A percentile compares a stretch with the other conserved stretches of the same genome.
phyloP scores from a whole-genome alignment of 2,888 invertebrate genomes.

The Thereva unica region DNA sequence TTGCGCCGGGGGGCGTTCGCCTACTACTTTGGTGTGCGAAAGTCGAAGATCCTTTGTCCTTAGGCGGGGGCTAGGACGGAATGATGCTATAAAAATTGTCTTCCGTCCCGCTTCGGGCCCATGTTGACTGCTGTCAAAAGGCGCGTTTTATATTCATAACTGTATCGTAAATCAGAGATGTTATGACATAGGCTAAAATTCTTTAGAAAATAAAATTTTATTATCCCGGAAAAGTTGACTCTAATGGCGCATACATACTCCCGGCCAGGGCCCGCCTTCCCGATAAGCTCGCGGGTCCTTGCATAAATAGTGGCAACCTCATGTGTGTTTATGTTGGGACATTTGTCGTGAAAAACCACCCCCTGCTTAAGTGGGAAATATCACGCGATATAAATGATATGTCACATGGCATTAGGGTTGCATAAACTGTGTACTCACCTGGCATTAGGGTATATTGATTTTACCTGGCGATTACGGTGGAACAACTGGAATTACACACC shows the following conservation, averaged over 20 bases:
- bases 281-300: slow-evolving; percentile 3
- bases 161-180: slow-evolving; percentile 28
- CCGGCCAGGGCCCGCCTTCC: not conserved
- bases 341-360: slow-evolving; percentile 6
- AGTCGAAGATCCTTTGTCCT: too few species aligned
- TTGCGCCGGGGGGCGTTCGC: not conserved
- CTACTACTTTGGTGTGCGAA: too few species aligned
- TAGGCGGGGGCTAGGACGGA: too few species aligned
- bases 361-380: slow-evolving; percentile 6
- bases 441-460: not conserved
- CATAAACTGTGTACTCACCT: not conserved
- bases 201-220: slow-evolving; percentile 29
- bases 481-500: too few species aligned
- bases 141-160: slow-evolving; percentile 24
- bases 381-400: slow-evolving; percentile 15
- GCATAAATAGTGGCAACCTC: not conserved
- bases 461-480: not conserved
- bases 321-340: slow-evolving; percentile 15
- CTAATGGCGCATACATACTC: slow-evolving; percentile 5
- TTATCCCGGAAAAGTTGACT: slow-evolving; percentile 6
- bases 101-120: slow-evolving; percentile 2
- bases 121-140: slow-evolving; percentile 5
- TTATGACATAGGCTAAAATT: slow-evolving; percentile 15
- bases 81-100: not conserved
- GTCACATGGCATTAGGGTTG: not conserved